phyloP scores from a whole-genome alignment of 2,797 vertebrate species.

The Pangasius larnaudii region DNA sequence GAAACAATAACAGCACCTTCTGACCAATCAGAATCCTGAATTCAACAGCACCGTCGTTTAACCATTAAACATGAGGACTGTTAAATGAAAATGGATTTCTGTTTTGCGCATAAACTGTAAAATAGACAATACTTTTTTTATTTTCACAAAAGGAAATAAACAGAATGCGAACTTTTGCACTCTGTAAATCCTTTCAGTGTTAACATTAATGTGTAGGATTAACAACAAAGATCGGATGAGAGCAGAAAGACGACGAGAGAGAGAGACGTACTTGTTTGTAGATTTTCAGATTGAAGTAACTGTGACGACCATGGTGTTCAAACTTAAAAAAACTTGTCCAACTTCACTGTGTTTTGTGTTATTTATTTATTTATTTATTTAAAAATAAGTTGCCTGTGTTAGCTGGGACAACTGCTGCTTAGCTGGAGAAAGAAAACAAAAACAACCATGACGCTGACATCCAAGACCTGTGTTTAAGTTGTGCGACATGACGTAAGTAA shows the following conservation, averaged over 20 bases:
- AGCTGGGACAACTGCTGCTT: background rate
- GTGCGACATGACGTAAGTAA: background rate
- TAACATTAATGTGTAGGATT: background rate
- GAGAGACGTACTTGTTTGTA: background rate
- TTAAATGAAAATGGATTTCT: background rate
- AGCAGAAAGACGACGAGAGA: background rate
- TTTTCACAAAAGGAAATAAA: background rate
- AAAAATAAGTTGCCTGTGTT: background rate
- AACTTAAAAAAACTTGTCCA: too few species aligned
- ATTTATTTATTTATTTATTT: too few species aligned
- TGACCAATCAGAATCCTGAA: background rate
- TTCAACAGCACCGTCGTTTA: background rate
- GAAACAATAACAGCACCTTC: background rate
- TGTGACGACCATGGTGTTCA: background rate
- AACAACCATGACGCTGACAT: background rate
- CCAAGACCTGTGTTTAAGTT: background rate
- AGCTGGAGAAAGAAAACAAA: background rate
- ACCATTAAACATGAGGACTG: background rate
- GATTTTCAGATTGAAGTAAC: background rate
- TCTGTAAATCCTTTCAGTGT: background rate
- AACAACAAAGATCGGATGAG: background rate
- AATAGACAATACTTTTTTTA: too few species aligned
- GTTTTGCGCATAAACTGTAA: background rate
- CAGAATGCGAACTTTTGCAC: too few species aligned
- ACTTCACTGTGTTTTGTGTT: background rate